phyloP scores from a whole-genome alignment of 1,140 invertebrate species.

The Nymphalis io region DNA sequence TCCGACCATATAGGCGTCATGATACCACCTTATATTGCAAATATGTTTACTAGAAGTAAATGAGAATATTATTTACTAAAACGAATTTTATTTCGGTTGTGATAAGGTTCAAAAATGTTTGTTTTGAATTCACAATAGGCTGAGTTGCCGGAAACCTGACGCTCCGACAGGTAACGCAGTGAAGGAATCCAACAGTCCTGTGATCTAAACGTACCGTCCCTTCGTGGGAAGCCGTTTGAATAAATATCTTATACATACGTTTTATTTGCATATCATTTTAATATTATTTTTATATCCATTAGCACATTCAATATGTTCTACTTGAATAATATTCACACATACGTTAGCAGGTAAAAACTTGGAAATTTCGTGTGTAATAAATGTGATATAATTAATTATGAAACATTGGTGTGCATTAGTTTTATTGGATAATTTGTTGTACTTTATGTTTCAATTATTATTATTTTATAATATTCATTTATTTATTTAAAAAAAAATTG shows the following conservation, averaged over 20 bases:
- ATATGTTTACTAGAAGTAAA: constrained; percentile 26
- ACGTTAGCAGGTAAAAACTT: background rate
- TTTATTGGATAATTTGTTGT: too few species aligned
- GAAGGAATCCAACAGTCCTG: constrained; percentile 44
- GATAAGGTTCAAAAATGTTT: constrained; percentile 31
- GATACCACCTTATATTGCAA: constrained; percentile 42
- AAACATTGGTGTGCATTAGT: too few species aligned
- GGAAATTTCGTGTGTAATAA: too few species aligned
- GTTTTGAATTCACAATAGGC: constrained; percentile 40
- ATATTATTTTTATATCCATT: background rate
- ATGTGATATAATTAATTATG: too few species aligned
- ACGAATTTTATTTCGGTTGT: constrained; percentile 18
- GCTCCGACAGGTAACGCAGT: constrained; percentile 40
- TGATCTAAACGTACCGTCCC: constrained; percentile 32
- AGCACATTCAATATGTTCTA: background rate
- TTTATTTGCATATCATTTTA: constrained; percentile 7
- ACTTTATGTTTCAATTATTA: too few species aligned
- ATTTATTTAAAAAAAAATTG: too few species aligned
- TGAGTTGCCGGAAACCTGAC: constrained; percentile 45
- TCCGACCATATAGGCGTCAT: constrained; percentile 42
- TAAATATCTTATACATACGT: constrained; percentile 19
- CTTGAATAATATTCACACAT: constrained; percentile 13
- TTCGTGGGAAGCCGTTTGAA: constrained; percentile 38
- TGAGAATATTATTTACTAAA: constrained; percentile 19
- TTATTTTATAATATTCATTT: too few species aligned